Percentiles rank a stretch among this genome's conserved stretches.
Conservation (phyloP, 2,888 invertebrate genomes). For the Cephalotes varians region DNA sequence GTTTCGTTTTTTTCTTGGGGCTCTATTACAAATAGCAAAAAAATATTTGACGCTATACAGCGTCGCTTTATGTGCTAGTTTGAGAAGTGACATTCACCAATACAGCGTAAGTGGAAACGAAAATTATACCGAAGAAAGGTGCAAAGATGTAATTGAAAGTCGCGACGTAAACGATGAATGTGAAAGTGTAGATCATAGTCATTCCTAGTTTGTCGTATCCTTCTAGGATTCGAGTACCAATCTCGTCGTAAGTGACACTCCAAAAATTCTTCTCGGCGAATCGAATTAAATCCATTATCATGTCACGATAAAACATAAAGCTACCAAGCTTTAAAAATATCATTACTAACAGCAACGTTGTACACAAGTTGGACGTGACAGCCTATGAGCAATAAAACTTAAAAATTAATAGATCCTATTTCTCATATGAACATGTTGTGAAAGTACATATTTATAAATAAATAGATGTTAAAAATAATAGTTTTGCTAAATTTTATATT, state of each 20-base stretch:
- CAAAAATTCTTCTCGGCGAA: constrained; percentile 58
- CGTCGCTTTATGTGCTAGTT: not conserved
- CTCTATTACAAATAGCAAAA: constrained; percentile 57
- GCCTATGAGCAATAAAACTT: constrained; percentile 58
- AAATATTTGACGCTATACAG: not conserved
- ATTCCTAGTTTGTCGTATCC: constrained; percentile 54
- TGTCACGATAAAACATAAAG: constrained; percentile 61
- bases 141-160: constrained; percentile 65
- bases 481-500: too few species aligned
- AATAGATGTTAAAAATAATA: not conserved
- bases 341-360: constrained; percentile 67
- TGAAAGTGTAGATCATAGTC: constrained; percentile 62
- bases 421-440: not conserved
- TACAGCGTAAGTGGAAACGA: not conserved
- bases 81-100: not conserved
- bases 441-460: not conserved
- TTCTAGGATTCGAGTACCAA: constrained; percentile 32
- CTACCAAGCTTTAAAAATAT: constrained; percentile 67
- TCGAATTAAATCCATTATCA: constrained; percentile 53
- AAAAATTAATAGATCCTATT: not conserved
- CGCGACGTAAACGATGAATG: constrained; percentile 62
- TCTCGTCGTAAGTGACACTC: constrained; percentile 47
- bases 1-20: constrained; percentile 65
- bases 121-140: constrained; percentile 69
- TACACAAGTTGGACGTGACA: constrained; percentile 64